A percentile compares a stretch with the other conserved stretches of the same genome.
These are phyloP conservation scores for Latrodectus geometricus DNA, from an alignment of 1,140 invertebrate species.

Conservation along the genomic window DNA sequence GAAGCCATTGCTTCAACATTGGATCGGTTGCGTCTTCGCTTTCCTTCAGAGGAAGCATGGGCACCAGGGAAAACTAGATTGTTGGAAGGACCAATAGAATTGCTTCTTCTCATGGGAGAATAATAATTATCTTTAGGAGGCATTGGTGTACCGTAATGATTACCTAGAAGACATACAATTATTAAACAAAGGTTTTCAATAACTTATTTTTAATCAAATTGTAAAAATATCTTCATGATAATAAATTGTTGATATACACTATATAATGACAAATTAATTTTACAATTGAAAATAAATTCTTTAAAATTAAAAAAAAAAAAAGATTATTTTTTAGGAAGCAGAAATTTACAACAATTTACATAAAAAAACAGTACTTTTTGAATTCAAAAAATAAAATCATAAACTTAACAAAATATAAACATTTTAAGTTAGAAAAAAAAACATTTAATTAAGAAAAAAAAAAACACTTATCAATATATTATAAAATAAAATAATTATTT, in stretches of 20 bases:
- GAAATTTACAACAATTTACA: too few relatives aligned
- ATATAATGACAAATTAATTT: too few relatives aligned
- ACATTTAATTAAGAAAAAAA: background rate
- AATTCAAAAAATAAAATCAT: background rate
- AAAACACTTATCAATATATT: background rate
- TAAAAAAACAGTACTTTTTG: too few relatives aligned
- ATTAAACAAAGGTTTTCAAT: background rate
- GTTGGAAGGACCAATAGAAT: slow-evolving; percentile 56
- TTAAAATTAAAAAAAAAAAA: too few relatives aligned
- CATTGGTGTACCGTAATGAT: slow-evolving; percentile 73
- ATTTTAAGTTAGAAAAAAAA: background rate
- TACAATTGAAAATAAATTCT: too few relatives aligned
- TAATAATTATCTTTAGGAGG: slow-evolving; percentile 69
- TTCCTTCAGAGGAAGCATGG: slow-evolving; percentile 74
- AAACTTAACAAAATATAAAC: background rate
- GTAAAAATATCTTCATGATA: too few relatives aligned
- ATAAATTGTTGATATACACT: too few relatives aligned
- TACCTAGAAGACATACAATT: slow-evolving; percentile 66
- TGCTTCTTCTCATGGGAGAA: slow-evolving; percentile 62
- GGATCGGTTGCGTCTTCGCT: slow-evolving; percentile 73
- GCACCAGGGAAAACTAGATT: slow-evolving; percentile 71
- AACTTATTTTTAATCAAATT: too few relatives aligned
- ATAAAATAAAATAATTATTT: too few relatives aligned
- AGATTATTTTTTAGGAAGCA: too few relatives aligned
- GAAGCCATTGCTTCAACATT: slow-evolving; percentile 73